Evolutionary conservation across 2,113 vertebrate genomes (phyloP).

Genomic region (Sinocyclocheilus maitianheensis): DNA sequence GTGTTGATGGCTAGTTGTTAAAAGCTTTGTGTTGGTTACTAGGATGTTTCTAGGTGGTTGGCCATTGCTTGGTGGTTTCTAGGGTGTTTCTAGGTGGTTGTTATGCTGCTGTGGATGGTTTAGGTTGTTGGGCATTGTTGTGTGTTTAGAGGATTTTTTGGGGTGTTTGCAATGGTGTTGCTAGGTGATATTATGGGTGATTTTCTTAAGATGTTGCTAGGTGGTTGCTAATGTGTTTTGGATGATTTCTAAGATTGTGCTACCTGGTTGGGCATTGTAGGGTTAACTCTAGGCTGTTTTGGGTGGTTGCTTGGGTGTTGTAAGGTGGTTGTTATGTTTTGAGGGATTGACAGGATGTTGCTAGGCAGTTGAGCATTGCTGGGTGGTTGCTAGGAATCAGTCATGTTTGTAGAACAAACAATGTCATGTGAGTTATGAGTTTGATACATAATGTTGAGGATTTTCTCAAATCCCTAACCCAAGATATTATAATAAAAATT

Average conservation of each 20-base stretch:
- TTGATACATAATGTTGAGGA: background rate
- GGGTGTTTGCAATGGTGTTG: background rate
- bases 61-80: background rate
- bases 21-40: too few species aligned
- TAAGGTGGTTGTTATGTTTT: background rate
- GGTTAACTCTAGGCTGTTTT: background rate
- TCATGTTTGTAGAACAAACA: background rate
- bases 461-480: too few species aligned
- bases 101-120: background rate
- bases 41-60: background rate
- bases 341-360: background rate
- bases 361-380: background rate
- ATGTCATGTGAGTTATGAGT: background rate
- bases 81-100: background rate
- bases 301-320: background rate
- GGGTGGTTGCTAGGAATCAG: background rate
- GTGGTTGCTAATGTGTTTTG: background rate
- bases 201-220: background rate
- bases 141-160: background rate
- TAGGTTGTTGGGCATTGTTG: background rate
- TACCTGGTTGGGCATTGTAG: background rate
- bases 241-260: background rate
- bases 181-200: background rate
- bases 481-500: background rate
- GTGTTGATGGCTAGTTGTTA: background rate